Evolutionary conservation across 2,113 vertebrate genomes (phyloP), one percentile per base, ranked within the genome.

Genomic region (Ranitomeya variabilis): DNA sequence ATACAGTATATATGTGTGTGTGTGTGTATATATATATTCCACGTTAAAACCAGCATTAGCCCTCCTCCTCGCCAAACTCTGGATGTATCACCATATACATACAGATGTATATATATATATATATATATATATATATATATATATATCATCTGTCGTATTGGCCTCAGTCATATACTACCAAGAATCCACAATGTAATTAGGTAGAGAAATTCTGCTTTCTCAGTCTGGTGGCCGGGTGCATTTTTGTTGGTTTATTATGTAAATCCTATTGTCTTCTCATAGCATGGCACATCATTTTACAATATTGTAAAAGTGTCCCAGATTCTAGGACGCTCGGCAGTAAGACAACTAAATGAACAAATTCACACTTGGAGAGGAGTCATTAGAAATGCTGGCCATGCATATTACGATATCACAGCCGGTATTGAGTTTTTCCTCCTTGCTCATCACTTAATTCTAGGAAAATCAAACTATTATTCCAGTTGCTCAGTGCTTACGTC

Each of bases 121-220:
- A 31, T 31, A 31, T 31, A 31, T 31, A 31, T 31, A 31, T 31
- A 31, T 60, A 91, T 64, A 87, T 45, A 37, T 19, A 92, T 76
- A 7, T 7, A 79, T 81, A 86, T 69, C 87, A 88, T 88, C 87
- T 88, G 87, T n/a, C 77, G 76, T 54, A 77, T 78, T 88, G 87
- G 80, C 80, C 57, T 12, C 87, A 15, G 57, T 66, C 55, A 37
- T 80, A 31, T 77, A 80, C 71, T 21, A 73, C 71, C 77, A n/a
- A 66, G 45, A 5, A 83, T 67, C 73, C 37, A 59, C 59, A 88
- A 82, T 88, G 77, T 45, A 88, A 67, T 88, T 77, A 88, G 76
- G 45, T 76, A 66, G 64, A 26, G 80, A 67, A 78, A 84, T 83
- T 64, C 45, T 83, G 80, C 60, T 64, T 8, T 80, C 80, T 12